Percentiles rank a stretch among this genome's conserved stretches.
These are phyloP conservation scores for Paracentrotus lividus DNA, from an alignment of 53 echinoderm and acorn worm genomes.

Conservation along the genomic window DNA sequence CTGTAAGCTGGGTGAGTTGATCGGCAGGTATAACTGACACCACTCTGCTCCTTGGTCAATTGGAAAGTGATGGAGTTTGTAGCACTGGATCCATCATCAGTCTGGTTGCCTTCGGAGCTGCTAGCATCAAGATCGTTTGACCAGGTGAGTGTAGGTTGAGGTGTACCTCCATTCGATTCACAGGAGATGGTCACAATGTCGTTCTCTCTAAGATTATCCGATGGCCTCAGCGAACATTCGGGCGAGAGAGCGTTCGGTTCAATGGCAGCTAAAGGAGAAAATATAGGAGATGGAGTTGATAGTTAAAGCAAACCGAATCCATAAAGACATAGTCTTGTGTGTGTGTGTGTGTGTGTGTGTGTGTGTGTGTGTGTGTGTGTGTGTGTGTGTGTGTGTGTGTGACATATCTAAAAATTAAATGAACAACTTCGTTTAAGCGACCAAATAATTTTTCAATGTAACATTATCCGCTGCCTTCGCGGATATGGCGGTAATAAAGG, in stretches of 20 bases:
- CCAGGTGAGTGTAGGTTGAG: slow-evolving; percentile 90
- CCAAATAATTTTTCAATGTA: no score
- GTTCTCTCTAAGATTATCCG: slow-evolving; percentile 74
- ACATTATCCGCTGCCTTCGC: no score
- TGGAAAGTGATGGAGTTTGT: slow-evolving; percentile 77
- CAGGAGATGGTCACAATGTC: slow-evolving; percentile 85
- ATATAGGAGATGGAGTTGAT: neutral
- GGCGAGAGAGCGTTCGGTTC: slow-evolving; percentile 80
- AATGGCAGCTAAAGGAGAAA: slow-evolving; percentile 76
- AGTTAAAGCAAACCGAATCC: no score
- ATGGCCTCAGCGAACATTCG: slow-evolving; percentile 79
- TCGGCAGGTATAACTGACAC: slow-evolving; percentile 82
- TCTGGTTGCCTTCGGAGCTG: slow-evolving; percentile 67
- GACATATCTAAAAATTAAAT: no score
- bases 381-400: no score
- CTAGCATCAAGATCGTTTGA: slow-evolving; percentile 69
- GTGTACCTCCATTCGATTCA: slow-evolving; percentile 87
- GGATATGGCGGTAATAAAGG: no score
- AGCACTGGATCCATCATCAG: slow-evolving; percentile 59
- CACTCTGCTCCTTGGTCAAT: slow-evolving; percentile 81
- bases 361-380: no score
- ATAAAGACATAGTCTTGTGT: no score
- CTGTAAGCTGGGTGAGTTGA: slow-evolving; percentile 88
- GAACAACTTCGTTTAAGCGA: no score
- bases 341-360: no score